Percentiles rank a stretch among this genome's conserved stretches.
Conservation (phyloP, 1,140 invertebrate genomes). For the Agrilus planipennis region DNA sequence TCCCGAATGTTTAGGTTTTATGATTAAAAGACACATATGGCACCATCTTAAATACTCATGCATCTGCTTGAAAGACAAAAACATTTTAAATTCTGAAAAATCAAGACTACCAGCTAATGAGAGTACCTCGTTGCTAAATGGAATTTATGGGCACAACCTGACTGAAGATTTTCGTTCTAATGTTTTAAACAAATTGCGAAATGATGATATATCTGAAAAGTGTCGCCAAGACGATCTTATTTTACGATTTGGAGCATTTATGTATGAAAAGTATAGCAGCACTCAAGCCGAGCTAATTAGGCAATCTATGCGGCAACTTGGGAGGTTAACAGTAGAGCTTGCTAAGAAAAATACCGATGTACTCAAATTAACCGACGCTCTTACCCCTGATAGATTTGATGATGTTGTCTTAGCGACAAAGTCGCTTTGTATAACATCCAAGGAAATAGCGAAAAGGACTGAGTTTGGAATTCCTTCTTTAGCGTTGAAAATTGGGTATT, state of each 20-base stretch:
- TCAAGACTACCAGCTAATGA: no score
- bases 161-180: slow-evolving; percentile 6
- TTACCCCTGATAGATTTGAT: slow-evolving; percentile 9
- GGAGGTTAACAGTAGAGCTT: slow-evolving; percentile 5
- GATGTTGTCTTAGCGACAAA: slow-evolving; percentile 4
- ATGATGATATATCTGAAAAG: slow-evolving; percentile 8
- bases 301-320: slow-evolving; percentile 9
- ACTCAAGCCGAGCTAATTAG: slow-evolving; percentile 9
- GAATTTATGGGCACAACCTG: slow-evolving; percentile 3
- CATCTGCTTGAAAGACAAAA: no score
- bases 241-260: slow-evolving; percentile 8
- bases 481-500: slow-evolving; percentile 8
- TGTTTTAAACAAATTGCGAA: slow-evolving; percentile 9
- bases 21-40: neutral
- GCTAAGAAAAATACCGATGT: neutral
- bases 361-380: slow-evolving; percentile 5
- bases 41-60: neutral
- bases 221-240: slow-evolving; percentile 6
- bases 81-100: no score
- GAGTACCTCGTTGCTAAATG: slow-evolving; percentile 8
- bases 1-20: slow-evolving; percentile 1
- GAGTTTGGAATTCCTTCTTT: slow-evolving; percentile 8
- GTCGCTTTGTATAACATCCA: neutral
- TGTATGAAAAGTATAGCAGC: slow-evolving; percentile 9
- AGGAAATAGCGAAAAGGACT: neutral